Percentiles rank a stretch among this genome's conserved stretches.
Evolutionary conservation across 2,113 vertebrate genomes (phyloP).

Genomic region (Chaenogobius annularis): DNA sequence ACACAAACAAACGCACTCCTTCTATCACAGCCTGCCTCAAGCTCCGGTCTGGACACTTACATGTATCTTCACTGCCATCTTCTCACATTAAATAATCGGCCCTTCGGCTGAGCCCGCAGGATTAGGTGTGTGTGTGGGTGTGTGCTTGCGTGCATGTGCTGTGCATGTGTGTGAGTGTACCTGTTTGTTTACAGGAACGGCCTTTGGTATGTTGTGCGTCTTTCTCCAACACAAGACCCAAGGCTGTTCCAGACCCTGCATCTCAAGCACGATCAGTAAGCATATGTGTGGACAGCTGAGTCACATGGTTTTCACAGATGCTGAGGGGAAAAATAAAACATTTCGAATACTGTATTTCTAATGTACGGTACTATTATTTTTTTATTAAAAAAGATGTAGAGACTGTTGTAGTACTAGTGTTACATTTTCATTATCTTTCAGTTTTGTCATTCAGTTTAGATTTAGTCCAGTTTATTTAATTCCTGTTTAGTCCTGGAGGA

Average conservation of each 20-base stretch:
- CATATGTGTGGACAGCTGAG: constrained; percentile 16
- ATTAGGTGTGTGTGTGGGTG: constrained; percentile 11
- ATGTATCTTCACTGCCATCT: constrained; percentile 34
- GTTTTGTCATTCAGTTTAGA: not conserved
- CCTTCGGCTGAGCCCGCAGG: constrained; percentile 31
- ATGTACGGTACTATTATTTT: not conserved
- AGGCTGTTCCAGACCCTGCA: constrained; percentile 23
- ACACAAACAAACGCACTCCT: too few species aligned
- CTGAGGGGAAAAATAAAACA: not conserved
- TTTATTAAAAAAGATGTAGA: not conserved
- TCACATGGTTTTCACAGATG: constrained; percentile 3
- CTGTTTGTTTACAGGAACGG: not conserved
- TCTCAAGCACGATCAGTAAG: constrained; percentile 17
- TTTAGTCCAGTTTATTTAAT: not conserved
- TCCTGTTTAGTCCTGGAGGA: too few species aligned
- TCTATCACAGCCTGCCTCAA: not conserved
- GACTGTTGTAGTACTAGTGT: not conserved
- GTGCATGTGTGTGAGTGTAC: not conserved
- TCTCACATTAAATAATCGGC: constrained; percentile 37
- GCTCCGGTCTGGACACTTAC: constrained; percentile 31
- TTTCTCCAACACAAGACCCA: constrained; percentile 11
- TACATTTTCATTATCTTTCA: not conserved
- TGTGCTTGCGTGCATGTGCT: too few species aligned
- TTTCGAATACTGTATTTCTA: not conserved
- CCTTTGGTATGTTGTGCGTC: not conserved